Base-by-base conservation (phyloP, 2,888 invertebrate genomes). In the Lumbricus terrestris region DNA sequence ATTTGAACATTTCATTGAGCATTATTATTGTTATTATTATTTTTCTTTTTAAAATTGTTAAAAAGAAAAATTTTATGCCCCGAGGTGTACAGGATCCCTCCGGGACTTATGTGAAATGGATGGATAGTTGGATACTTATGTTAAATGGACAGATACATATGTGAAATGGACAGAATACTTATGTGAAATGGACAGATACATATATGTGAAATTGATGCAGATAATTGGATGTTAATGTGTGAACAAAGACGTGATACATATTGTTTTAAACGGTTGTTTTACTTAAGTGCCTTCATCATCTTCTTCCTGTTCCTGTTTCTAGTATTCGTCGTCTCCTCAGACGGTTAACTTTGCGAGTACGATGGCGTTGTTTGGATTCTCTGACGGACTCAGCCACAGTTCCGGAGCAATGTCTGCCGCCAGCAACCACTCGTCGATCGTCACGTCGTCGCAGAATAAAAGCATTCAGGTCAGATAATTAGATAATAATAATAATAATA, bases 301-400 rank as follows among this genome's bases (percentile, higher is more conserved):
- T n/a, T 82, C 18, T 82, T 33, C 33, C 33, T 83, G 15, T 33
- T 15, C n/a, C 16, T 85, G 35, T 0, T n/a, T n/a, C 20, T 85
- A 85, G 85, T 85, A 85, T 85, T 37, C 85, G 29, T 85, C 85
- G 16, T 85, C 85, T 8, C 85, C 85, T 85, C 85, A 85, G 37
- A 85, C 85, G 23, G 69, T n/a, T 16, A 85, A 85, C 37, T 85
- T 85, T 85, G 85, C 85, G 15, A 37, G 85, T 85, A 85, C 85
- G 35, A 85, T 85, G 85, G 85, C 85, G 8, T 35, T 85, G 34
- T 85, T 85, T 85, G 85, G 85, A 0, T 85, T n/a, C 8, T 85
- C 85, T 23, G 85, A 85, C 16, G 85, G 20, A 85, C 85, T 85
- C 2, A 37, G 85, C 23, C 85, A 85, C 35, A 37, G 85, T 37